A percentile compares a stretch with the other conserved stretches of the same genome.
Evolutionary conservation across 2,797 vertebrate genomes (phyloP).

Genomic region (Hybognathus amarus): DNA sequence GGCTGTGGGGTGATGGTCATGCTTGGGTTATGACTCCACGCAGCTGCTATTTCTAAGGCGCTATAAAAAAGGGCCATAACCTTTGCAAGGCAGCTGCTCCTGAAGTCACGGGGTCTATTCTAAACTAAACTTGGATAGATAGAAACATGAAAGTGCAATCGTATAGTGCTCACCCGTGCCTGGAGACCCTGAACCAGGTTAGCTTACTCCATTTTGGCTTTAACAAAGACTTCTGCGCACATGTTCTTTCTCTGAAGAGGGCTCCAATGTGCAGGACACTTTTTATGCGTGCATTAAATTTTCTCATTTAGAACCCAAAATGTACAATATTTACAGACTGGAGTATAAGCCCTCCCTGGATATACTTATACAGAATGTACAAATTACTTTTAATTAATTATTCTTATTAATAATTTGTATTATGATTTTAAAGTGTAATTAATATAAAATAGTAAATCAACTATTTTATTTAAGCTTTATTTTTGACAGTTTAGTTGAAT

Average conservation of each 20-base stretch:
- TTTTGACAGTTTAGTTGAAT: neutral
- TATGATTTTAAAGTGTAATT: neutral
- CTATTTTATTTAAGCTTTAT: neutral
- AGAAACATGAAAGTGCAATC: slow-evolving; percentile 52
- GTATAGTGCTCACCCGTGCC: slow-evolving; percentile 18
- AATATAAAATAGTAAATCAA: neutral
- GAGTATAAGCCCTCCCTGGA: too few species aligned
- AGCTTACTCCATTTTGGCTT: neutral
- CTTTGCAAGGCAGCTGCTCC: slow-evolving; percentile 62
- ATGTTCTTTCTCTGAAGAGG: neutral
- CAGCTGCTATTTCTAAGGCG: slow-evolving; percentile 56
- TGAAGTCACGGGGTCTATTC: slow-evolving; percentile 56
- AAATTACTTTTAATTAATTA: too few species aligned
- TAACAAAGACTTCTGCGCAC: slow-evolving; percentile 7
- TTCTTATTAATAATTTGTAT: neutral
- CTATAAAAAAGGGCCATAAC: slow-evolving; percentile 59
- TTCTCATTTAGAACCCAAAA: too few species aligned
- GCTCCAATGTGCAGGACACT: too few species aligned
- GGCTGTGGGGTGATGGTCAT: slow-evolving; percentile 2
- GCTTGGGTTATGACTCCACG: slow-evolving; percentile 26
- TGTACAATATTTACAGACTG: too few species aligned
- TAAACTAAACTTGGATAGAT: slow-evolving; percentile 63
- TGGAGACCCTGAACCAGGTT: neutral
- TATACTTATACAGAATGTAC: too few species aligned
- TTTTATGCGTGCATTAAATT: too few species aligned